These are phyloP conservation scores for Paralichthys olivaceus DNA, from an alignment of 2,113 vertebrate species.

Conservation along the genomic window DNA sequence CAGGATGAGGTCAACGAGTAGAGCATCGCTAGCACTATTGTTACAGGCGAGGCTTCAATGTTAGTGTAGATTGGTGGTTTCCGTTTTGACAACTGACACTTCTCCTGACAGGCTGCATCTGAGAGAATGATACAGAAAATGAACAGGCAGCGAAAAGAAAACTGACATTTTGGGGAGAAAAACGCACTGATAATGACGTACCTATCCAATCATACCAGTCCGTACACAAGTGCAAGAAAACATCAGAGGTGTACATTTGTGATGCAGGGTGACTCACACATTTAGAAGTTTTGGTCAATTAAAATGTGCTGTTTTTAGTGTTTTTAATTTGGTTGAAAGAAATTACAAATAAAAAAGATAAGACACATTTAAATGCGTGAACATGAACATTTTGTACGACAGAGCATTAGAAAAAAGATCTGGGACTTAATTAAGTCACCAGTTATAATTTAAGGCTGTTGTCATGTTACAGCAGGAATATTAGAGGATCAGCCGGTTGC, in stretches of 20 bases:
- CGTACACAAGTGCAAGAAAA: slow-evolving; percentile 8
- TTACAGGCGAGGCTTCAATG: slow-evolving; percentile 52
- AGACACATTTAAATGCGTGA: neutral
- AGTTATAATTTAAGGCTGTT: too few species aligned
- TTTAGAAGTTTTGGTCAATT: slow-evolving; percentile 2
- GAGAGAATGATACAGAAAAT: slow-evolving; percentile 56
- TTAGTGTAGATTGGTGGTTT: slow-evolving; percentile 70
- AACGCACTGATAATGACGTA: slow-evolving; percentile 39
- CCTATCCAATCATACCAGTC: slow-evolving; percentile 9
- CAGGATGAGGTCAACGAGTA: slow-evolving; percentile 62
- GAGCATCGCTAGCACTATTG: slow-evolving; percentile 48
- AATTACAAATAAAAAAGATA: neutral
- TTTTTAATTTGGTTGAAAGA: too few species aligned
- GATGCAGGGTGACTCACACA: neutral
- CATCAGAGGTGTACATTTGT: slow-evolving; percentile 2
- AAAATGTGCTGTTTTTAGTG: neutral
- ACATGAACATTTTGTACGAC: neutral
- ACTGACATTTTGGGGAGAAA: slow-evolving; percentile 22
- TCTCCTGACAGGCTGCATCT: slow-evolving; percentile 53
- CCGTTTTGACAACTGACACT: slow-evolving; percentile 69
- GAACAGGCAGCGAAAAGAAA: slow-evolving; percentile 42
- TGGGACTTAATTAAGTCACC: too few species aligned
- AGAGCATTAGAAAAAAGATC: too few species aligned
- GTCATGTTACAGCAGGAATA: too few species aligned
- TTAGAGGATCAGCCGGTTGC: too few species aligned